Conservation (phyloP, 2,888 invertebrate genomes). For the Hydroisotoma schaefferi region DNA sequence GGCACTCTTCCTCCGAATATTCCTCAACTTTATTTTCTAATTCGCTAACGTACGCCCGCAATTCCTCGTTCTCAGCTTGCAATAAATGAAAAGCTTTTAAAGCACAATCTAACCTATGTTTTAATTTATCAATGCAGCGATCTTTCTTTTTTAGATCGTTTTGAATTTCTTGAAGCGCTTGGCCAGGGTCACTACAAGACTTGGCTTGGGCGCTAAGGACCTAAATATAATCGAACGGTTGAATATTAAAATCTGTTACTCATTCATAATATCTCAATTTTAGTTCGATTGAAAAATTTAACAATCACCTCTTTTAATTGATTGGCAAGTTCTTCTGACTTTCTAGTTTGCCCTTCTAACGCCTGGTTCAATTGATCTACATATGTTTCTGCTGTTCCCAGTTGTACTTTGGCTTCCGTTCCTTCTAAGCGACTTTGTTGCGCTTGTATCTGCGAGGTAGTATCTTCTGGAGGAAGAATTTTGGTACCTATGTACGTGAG, state of each 20-base stretch:
- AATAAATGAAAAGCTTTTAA: not conserved
- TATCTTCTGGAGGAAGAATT: slow-evolving; percentile 12
- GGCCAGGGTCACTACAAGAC: too few relatives aligned
- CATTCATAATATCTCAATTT: too few relatives aligned
- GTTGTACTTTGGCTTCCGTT: slow-evolving; percentile 13
- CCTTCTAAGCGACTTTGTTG: slow-evolving; percentile 11
- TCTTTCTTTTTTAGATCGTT: too few relatives aligned
- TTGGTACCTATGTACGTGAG: not conserved
- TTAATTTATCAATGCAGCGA: too few relatives aligned
- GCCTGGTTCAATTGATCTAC: slow-evolving; percentile 7
- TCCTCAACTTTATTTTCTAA: not conserved
- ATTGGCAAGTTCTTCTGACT: not conserved
- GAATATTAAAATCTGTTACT: too few relatives aligned
- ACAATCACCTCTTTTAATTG: slow-evolving; percentile 1
- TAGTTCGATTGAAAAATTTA: too few relatives aligned
- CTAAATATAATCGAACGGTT: too few relatives aligned
- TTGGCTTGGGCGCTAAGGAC: too few relatives aligned
- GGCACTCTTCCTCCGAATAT: not conserved
- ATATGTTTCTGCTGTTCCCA: slow-evolving; percentile 14
- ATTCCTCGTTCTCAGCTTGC: not conserved
- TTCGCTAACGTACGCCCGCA: not conserved
- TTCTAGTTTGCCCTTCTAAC: not conserved
- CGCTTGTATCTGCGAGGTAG: slow-evolving; percentile 4
- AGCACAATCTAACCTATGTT: not conserved
- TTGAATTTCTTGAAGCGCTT: too few relatives aligned